phyloP scores from a whole-genome alignment of 1,140 invertebrate species.

The Asbolus verrucosus region DNA sequence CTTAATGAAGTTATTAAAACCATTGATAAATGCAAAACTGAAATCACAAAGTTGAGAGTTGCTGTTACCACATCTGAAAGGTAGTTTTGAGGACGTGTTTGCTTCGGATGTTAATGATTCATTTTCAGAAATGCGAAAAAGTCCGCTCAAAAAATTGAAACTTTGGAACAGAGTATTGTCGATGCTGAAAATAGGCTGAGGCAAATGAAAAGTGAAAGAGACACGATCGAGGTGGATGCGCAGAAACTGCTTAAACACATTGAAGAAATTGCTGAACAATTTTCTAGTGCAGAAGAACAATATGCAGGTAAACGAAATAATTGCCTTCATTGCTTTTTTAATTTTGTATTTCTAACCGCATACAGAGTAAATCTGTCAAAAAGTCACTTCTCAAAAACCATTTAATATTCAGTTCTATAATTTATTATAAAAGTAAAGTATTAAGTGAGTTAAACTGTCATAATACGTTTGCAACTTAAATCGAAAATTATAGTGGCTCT shows the following conservation, averaged over 20 bases:
- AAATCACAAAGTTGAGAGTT: conserved; percentile 83
- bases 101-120: neutral
- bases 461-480: too few relatives aligned
- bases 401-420: too few relatives aligned
- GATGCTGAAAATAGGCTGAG: conserved; percentile 72
- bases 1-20: conserved; percentile 76
- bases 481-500: too few relatives aligned
- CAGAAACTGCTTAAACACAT: conserved; percentile 69
- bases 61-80: conserved; percentile 86
- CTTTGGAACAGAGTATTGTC: conserved; percentile 78
- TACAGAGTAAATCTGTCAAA: too few relatives aligned
- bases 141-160: conserved; percentile 76
- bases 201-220: conserved; percentile 72
- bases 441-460: too few relatives aligned
- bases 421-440: too few relatives aligned
- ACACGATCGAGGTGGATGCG: conserved; percentile 70
- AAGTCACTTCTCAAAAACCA: too few relatives aligned
- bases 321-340: conserved; percentile 13
- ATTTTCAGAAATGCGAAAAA: conserved; percentile 78
- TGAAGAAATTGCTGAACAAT: conserved; percentile 65
- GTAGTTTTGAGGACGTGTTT: conserved; percentile 61
- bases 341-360: conserved; percentile 11
- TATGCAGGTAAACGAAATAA: conserved; percentile 60
- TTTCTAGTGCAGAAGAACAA: conserved; percentile 68
- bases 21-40: conserved; percentile 77